Conservation (phyloP, 2,797 vertebrate species). For the Limosa lapponica region DNA sequence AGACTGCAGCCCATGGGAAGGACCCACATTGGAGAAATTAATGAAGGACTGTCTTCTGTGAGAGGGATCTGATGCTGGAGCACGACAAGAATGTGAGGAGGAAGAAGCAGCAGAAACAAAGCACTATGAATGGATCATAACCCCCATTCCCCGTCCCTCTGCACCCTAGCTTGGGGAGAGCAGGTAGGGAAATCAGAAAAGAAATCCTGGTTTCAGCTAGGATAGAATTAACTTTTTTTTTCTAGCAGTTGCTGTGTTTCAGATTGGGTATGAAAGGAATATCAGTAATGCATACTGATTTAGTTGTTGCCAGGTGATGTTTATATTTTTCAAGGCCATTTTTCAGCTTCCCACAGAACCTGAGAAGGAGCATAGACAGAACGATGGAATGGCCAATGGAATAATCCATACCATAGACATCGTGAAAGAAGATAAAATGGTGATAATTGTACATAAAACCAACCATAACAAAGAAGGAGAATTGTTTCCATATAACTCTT, state of each 20-base stretch:
- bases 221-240: neutral
- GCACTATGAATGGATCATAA: neutral
- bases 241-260: neutral
- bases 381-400: neutral
- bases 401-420: neutral
- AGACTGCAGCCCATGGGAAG: neutral
- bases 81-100: neutral
- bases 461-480: neutral
- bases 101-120: neutral
- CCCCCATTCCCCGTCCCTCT: neutral
- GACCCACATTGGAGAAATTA: neutral
- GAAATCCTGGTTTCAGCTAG: neutral
- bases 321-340: neutral
- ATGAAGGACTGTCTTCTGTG: neutral
- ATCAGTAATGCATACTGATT: neutral
- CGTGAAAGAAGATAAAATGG: neutral
- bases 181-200: neutral
- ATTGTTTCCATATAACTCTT: neutral
- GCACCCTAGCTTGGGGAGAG: accelerated
- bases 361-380: neutral
- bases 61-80: accelerated
- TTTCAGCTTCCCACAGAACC: neutral
- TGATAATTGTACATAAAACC: neutral
- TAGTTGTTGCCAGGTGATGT: neutral
- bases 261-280: neutral